Evolutionary conservation across 92 coral and sea anemone species (phyloP), one percentile per base, ranked within the genome.

Genomic region (Porites lobata): DNA sequence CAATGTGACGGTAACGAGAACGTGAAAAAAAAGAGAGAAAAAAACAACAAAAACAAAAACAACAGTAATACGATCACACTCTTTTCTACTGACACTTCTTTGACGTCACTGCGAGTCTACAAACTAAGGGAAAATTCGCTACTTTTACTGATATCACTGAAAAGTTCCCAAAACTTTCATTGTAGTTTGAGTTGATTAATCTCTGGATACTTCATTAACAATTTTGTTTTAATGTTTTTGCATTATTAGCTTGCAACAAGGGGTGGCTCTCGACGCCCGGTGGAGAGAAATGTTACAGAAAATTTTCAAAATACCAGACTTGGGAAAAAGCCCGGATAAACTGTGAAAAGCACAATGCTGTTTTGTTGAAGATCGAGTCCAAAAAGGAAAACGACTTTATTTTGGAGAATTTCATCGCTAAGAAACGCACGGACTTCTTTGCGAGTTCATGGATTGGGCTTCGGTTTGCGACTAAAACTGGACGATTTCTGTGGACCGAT

Each of bases 361-460:
- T 8, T 8, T 47, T 69, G 32, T 38, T 38, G 6, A 69, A 69
- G 50, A 21, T 69, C 7, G 74, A 69, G 2, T 69, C 74, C 2
- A 38, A 24, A 24, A 47, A 69, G 74, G 74, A 69, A 69, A 69
- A 69, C 74, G 74, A 69, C 74, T 69, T 69, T 21, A 8, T 69
- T 4, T 9, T n/a, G 74, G 26, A 69, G 38, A 5, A 69, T 0
- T 69, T 69, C 50, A 9, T 69, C 15, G 6, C 3, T 21, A 69
- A 2, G 17, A 12, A 6, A 19, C 38, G 47, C 38, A 18, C 47
- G 17, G 43, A 69, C 9, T 69, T 69, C 21, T 69, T 22, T 38
- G 15, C 32, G 9, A 21, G 26, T 19, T 24, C 74, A 12, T 69
- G 74, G 51, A 69, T 69, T 38, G 74, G 74, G 17, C 50, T 69